A percentile compares a stretch with the other conserved stretches of the same genome.
Evolutionary conservation across 2,113 vertebrate genomes (phyloP).

Genomic region (Triplophysa tibetana): DNA sequence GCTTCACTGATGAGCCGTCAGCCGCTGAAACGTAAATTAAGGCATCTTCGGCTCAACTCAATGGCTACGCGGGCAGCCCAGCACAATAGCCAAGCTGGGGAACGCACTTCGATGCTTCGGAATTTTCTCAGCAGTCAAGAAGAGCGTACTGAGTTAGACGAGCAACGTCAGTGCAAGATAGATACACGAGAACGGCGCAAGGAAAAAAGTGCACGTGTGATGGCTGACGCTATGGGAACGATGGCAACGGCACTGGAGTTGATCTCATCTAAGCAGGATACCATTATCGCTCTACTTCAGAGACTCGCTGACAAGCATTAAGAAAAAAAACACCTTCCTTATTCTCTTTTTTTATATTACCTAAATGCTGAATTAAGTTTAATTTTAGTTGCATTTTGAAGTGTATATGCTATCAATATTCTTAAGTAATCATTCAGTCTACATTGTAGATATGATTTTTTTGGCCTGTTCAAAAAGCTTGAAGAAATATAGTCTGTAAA

Average conservation of each 20-base stretch:
- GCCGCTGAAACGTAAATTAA: conserved; percentile 57
- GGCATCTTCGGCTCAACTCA: conserved; percentile 40
- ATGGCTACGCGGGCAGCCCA: conserved; percentile 43
- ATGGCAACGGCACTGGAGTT: conserved; percentile 77
- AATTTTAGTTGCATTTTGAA: not conserved
- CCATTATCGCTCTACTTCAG: conserved; percentile 76
- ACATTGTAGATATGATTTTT: not conserved
- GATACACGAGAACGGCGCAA: conserved; percentile 71
- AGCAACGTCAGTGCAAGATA: conserved; percentile 59
- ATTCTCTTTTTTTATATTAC: not conserved
- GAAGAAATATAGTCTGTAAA: too few relatives aligned
- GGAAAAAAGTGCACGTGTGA: conserved; percentile 67
- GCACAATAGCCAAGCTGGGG: conserved; percentile 57
- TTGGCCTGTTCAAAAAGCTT: not conserved
- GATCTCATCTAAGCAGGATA: conserved; percentile 79
- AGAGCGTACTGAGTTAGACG: conserved; percentile 65
- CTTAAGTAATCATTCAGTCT: not conserved
- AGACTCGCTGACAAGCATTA: conserved; percentile 69
- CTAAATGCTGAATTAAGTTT: not conserved
- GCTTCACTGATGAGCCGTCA: conserved; percentile 50
- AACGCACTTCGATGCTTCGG: conserved; percentile 56
- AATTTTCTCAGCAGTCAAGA: conserved; percentile 67
- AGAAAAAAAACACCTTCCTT: not conserved
- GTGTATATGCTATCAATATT: not conserved
- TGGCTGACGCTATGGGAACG: conserved; percentile 68